Percentiles rank a stretch among this genome's conserved stretches.
These are phyloP conservation scores for Apamea crenata DNA, from an alignment of 2,888 invertebrate species.

Conservation along the genomic window DNA sequence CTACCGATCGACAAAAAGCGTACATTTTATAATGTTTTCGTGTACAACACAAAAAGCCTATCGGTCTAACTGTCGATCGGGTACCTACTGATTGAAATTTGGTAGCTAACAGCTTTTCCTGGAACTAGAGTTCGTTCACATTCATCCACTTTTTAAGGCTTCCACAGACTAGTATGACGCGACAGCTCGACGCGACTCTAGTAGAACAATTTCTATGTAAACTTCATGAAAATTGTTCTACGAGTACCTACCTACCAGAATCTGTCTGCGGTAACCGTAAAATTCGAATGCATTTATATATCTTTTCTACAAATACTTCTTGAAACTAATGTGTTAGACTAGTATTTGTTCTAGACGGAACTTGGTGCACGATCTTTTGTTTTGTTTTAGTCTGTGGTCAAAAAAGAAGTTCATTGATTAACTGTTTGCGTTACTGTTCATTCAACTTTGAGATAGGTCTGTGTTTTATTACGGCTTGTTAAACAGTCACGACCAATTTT, in stretches of 20 bases:
- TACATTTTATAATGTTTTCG: conserved; percentile 79
- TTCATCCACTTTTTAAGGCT: conserved; percentile 34
- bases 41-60: conserved; percentile 76
- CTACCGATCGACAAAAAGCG: conserved; percentile 72
- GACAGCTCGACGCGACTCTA: neutral
- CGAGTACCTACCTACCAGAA: too few relatives aligned
- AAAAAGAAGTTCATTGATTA: conserved; percentile 37
- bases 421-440: conserved; percentile 27
- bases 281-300: conserved; percentile 18
- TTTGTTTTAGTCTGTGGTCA: neutral
- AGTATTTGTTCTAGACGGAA: conserved; percentile 39
- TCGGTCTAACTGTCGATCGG: conserved; percentile 70
- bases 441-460: conserved; percentile 7
- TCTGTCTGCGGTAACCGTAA: neutral
- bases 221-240: neutral
- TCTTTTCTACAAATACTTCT: conserved; percentile 1
- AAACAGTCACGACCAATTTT: neutral
- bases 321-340: conserved; percentile 7
- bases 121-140: conserved; percentile 77
- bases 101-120: conserved; percentile 75
- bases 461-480: conserved; percentile 1
- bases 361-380: conserved; percentile 14
- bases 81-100: conserved; percentile 78
- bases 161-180: neutral
- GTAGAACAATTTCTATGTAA: neutral